These are phyloP conservation scores for Anoplius nigerrimus DNA, from an alignment of 2,888 invertebrate genomes.

Conservation along the genomic window DNA sequence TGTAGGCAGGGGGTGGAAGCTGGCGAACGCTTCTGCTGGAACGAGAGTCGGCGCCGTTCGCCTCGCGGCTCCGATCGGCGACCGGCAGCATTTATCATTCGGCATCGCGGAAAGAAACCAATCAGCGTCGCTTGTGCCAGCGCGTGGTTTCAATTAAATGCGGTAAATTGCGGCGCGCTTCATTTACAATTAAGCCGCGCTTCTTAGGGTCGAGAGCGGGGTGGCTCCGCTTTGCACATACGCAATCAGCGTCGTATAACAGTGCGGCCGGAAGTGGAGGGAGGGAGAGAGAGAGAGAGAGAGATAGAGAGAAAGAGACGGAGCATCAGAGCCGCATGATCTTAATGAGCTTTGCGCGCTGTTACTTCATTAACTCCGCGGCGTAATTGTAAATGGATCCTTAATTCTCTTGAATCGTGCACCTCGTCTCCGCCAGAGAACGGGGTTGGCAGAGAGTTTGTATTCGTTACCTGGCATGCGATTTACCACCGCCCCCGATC, in stretches of 20 bases:
- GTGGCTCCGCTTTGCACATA: slow-evolving; percentile 51
- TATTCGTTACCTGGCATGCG: neutral
- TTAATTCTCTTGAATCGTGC: slow-evolving; percentile 43
- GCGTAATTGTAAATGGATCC: slow-evolving; percentile 54
- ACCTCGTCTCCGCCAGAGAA: neutral
- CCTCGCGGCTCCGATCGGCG: no score
- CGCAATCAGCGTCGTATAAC: slow-evolving; percentile 53
- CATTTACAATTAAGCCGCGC: slow-evolving; percentile 56
- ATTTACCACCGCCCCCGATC: no score
- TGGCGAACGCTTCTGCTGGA: no score
- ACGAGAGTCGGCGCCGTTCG: no score
- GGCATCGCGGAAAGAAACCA: slow-evolving; percentile 46
- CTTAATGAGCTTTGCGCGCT: slow-evolving; percentile 56
- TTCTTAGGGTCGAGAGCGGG: slow-evolving; percentile 46
- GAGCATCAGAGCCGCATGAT: no score
- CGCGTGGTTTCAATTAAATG: slow-evolving; percentile 58
- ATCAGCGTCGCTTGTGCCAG: slow-evolving; percentile 52
- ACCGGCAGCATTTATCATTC: slow-evolving; percentile 52
- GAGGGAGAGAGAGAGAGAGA: no score
- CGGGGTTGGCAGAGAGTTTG: slow-evolving; percentile 13
- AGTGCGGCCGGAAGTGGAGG: no score
- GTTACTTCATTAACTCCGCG: slow-evolving; percentile 55
- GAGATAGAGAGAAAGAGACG: no score
- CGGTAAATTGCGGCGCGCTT: slow-evolving; percentile 54
- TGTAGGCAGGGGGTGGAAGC: no score